These are phyloP conservation scores for Silurus asotus DNA, from an alignment of 2,113 vertebrate genomes.

Conservation along the genomic window DNA sequence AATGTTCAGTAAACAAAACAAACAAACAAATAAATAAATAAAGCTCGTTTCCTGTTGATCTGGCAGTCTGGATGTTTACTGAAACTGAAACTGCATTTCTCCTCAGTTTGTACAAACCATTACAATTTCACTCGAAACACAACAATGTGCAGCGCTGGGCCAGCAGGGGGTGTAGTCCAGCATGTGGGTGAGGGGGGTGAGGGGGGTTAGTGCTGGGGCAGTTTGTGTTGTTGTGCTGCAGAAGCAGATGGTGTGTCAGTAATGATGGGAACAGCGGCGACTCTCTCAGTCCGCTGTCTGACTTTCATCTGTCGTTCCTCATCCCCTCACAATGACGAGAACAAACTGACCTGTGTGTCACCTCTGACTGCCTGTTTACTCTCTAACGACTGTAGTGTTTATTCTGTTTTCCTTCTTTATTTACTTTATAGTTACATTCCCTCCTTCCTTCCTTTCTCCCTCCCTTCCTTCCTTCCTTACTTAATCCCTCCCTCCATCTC, in stretches of 20 bases:
- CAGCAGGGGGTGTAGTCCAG: background rate
- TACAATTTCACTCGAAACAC: no score
- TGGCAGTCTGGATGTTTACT: no score
- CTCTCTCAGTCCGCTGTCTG: background rate
- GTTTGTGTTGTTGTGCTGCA: background rate
- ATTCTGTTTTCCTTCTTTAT: background rate
- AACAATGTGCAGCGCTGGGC: no score
- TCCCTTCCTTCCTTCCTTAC: background rate
- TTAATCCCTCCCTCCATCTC: background rate
- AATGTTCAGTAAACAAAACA: background rate
- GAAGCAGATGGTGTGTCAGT: constrained; percentile 23
- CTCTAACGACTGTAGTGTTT: no score
- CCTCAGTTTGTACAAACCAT: no score
- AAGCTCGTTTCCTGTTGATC: no score
- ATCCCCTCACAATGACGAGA: background rate
- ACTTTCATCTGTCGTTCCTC: background rate
- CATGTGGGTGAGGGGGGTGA: no score
- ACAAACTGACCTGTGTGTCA: background rate
- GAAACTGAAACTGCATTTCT: no score
- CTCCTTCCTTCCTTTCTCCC: background rate
- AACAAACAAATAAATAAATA: background rate
- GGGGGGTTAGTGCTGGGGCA: background rate
- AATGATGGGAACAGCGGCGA: background rate
- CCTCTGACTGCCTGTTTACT: background rate
- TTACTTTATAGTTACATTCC: background rate